These are phyloP conservation scores for Nicator chloris DNA, from an alignment of 2,113 vertebrate species.

Conservation along the genomic window DNA sequence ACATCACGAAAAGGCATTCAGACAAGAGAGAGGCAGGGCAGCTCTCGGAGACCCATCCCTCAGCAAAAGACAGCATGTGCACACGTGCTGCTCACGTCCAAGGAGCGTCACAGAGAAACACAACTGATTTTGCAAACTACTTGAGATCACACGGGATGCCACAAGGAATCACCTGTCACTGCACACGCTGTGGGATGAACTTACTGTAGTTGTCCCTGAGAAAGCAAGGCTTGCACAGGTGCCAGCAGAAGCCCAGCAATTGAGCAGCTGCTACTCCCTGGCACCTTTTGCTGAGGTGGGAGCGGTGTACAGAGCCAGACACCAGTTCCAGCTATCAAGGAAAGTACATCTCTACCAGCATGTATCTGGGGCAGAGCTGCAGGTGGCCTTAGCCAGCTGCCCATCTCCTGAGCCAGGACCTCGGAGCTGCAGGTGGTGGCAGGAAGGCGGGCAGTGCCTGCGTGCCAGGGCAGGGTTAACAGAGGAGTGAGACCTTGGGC, in stretches of 20 bases:
- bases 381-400: neutral
- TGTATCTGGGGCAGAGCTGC: neutral
- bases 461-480: rapidly evolving
- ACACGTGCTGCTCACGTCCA: rapidly evolving
- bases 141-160: neutral
- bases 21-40: neutral
- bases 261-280: neutral
- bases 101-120: neutral
- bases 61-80: rapidly evolving
- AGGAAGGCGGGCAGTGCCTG: rapidly evolving
- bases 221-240: neutral
- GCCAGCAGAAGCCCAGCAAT: neutral
- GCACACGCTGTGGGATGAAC: neutral
- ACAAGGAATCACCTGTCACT: neutral
- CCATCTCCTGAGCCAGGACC: neutral
- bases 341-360: neutral
- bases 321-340: neutral
- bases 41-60: rapidly evolving
- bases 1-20: neutral
- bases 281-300: neutral
- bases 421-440: rapidly evolving
- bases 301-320: rapidly evolving
- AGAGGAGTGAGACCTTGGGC: neutral
- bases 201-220: neutral
- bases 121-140: neutral